Conservation (phyloP, 2,113 vertebrate genomes). For the Regulus satrapa region DNA sequence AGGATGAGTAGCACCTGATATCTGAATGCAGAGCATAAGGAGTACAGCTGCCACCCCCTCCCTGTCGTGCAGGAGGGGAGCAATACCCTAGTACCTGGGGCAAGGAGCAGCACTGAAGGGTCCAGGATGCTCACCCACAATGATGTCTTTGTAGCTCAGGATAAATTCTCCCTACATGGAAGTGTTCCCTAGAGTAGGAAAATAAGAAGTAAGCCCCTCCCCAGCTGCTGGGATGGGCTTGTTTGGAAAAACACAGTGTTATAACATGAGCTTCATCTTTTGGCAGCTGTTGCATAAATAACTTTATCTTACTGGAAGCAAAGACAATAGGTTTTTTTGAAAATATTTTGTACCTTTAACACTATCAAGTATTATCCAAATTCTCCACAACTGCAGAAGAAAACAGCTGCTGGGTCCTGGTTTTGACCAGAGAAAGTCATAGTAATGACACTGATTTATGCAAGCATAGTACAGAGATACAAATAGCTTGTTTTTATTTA, state of each 20-base stretch:
- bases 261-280: background rate
- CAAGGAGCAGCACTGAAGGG: background rate
- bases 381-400: background rate
- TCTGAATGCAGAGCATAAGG: background rate
- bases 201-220: background rate
- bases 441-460: background rate
- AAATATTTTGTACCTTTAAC: background rate
- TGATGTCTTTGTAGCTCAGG: background rate
- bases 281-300: background rate
- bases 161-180: background rate
- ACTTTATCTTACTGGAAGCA: background rate
- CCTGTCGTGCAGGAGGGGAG: background rate
- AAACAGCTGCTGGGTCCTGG: background rate
- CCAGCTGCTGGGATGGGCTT: background rate
- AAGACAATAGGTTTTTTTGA: background rate
- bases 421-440: background rate
- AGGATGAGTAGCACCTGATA: background rate
- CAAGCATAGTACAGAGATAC: background rate
- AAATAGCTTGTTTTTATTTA: slow-evolving; percentile 28
- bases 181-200: background rate
- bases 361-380: background rate
- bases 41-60: background rate
- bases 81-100: fast-evolving
- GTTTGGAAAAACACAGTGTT: background rate
- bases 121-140: background rate